Evolutionary conservation across 2,797 vertebrate genomes (phyloP).

Genomic region (Mormyrus proboscirostris): DNA sequence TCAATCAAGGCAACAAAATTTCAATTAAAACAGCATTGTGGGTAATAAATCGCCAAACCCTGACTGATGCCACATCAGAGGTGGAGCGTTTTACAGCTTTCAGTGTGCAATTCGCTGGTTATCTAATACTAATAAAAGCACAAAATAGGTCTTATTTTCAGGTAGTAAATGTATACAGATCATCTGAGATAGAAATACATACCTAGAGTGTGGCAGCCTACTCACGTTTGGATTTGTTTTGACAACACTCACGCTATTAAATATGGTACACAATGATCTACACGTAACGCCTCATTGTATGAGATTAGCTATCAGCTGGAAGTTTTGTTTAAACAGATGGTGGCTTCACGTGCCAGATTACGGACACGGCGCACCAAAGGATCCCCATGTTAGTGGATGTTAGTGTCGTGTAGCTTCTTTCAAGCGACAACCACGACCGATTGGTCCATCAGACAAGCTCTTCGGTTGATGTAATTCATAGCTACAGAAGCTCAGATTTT

Average conservation of each 20-base stretch:
- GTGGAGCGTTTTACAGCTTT: neutral
- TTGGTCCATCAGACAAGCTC: neutral
- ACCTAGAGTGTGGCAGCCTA: neutral
- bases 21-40: neutral
- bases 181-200: neutral
- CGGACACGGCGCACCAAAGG: neutral
- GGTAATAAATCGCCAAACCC: neutral
- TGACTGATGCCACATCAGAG: neutral
- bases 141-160: constrained; percentile 1
- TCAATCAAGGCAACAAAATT: neutral
- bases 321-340: neutral
- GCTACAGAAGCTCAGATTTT: neutral
- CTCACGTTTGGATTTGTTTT: neutral
- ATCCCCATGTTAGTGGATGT: neutral
- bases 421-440: neutral
- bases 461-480: neutral
- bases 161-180: constrained; percentile 11
- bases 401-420: neutral
- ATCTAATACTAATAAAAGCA: constrained; percentile 8
- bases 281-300: neutral
- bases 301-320: neutral
- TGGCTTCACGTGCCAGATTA: neutral
- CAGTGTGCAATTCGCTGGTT: neutral
- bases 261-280: neutral
- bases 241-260: neutral